Percentiles rank a stretch among this genome's conserved stretches.
phyloP scores from a whole-genome alignment of 2,113 vertebrate genomes.

The Pteronura brasiliensis region DNA sequence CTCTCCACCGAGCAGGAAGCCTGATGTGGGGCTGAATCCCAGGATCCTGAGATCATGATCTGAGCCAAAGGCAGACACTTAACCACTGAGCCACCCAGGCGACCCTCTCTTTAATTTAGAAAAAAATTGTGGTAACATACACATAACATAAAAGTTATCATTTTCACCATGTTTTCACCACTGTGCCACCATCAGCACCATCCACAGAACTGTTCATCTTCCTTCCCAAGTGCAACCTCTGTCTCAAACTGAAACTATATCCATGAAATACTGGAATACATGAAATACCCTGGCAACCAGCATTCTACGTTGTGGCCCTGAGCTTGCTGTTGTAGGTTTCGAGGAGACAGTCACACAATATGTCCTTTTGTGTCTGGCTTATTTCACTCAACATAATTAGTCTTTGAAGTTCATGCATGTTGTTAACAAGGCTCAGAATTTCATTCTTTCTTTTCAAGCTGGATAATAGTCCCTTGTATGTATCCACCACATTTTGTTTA shows the following conservation, averaged over 20 bases:
- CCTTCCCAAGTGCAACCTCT: not conserved
- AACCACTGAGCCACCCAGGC: no score
- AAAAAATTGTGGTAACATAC: no score
- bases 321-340: not conserved
- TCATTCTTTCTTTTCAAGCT: not conserved
- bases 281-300: not conserved
- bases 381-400: not conserved
- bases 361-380: not conserved
- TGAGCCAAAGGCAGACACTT: no score
- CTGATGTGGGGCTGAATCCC: no score
- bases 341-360: accelerated
- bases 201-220: not conserved
- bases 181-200: not conserved
- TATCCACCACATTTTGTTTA: no score
- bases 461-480: not conserved
- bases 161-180: no score
- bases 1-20: no score
- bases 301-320: not conserved
- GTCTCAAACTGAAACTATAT: not conserved
- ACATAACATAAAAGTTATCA: no score
- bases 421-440: not conserved
- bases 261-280: not conserved
- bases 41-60: no score
- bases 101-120: no score
- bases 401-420: not conserved